Conservation (phyloP, 1,140 invertebrate genomes). For the Drosophila sucinea region DNA sequence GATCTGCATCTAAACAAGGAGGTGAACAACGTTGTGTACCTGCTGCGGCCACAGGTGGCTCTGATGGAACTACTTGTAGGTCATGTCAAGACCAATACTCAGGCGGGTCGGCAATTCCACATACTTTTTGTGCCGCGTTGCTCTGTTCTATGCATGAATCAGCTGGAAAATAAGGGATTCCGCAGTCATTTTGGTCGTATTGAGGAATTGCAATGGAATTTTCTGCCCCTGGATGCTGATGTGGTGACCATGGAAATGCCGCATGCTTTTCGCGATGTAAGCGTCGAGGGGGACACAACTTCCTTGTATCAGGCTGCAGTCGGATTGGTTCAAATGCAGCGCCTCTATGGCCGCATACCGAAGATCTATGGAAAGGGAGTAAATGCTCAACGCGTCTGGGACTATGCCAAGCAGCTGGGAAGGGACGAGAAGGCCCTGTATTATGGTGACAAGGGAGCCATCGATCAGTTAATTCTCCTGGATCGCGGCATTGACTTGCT, state of each 20-base stretch:
- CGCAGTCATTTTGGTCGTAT: constrained; percentile 90
- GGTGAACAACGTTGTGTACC: constrained; percentile 94
- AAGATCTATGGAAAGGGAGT: constrained; percentile 95
- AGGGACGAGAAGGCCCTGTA: constrained; percentile 87
- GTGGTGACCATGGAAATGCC: constrained; percentile 96
- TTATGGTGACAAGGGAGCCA: constrained; percentile 85
- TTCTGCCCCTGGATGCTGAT: constrained; percentile 96
- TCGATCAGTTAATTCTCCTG: constrained; percentile 94
- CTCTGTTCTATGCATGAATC: constrained; percentile 93
- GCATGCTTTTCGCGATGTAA: constrained; percentile 91
- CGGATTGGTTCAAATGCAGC: constrained; percentile 93
- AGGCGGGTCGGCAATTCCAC: constrained; percentile 86
- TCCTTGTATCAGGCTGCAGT: constrained; percentile 94
- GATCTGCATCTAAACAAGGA: constrained; percentile 87
- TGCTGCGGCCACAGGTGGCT: constrained; percentile 91
- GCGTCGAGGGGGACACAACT: constrained; percentile 94
- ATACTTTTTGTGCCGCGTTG: constrained; percentile 95
- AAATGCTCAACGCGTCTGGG: constrained; percentile 94
- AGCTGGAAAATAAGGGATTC: constrained; percentile 91
- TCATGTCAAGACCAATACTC: constrained; percentile 86
- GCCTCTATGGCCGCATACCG: constrained; percentile 94
- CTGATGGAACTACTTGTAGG: constrained; percentile 94
- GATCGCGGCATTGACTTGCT: constrained; percentile 96
- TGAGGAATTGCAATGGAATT: constrained; percentile 93
- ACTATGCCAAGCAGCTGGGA: constrained; percentile 92